Evolutionary conservation across 2,888 invertebrate genomes (phyloP).

Genomic region (Argyra leucocephala): DNA sequence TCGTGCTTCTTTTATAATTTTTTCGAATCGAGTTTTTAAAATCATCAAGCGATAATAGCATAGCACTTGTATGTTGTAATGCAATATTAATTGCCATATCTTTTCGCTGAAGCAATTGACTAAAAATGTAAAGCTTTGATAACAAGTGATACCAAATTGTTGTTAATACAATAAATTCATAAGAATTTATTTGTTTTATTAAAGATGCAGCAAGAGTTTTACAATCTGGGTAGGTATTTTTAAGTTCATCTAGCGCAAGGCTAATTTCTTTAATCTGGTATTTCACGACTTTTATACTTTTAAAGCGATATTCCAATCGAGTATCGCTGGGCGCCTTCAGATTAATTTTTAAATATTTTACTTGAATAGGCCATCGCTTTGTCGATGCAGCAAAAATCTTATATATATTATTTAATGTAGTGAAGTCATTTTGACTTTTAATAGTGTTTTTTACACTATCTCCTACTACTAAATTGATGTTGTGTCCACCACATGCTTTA

Average conservation of each 20-base stretch:
- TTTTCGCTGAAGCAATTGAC: slow-evolving; percentile 10
- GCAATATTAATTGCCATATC: slow-evolving; percentile 10
- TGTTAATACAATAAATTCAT: slow-evolving; percentile 9
- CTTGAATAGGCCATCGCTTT: background rate
- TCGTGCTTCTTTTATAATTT: too few species aligned
- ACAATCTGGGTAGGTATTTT: slow-evolving; percentile 4
- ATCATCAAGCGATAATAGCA: too few species aligned
- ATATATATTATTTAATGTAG: too few species aligned
- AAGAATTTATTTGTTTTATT: slow-evolving; percentile 4
- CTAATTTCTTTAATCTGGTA: background rate
- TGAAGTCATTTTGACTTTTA: too few species aligned
- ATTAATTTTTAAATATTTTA: slow-evolving; percentile 7
- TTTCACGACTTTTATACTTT: background rate
- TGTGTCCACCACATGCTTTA: too few species aligned
- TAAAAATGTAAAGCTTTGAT: slow-evolving; percentile 8
- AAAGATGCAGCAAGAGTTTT: slow-evolving; percentile 9
- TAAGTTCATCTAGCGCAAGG: slow-evolving; percentile 9
- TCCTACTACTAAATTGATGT: too few species aligned
- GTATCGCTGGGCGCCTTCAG: slow-evolving; percentile 2
- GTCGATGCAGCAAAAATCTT: background rate
- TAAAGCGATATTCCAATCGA: slow-evolving; percentile 7
- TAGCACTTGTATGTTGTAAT: slow-evolving; percentile 5
- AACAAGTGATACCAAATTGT: slow-evolving; percentile 9
- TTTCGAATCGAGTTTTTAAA: too few species aligned
- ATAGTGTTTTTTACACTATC: too few species aligned